Percentiles rank a stretch among this genome's conserved stretches.
These are phyloP conservation scores for Ictidomys tridecemlineatus DNA, from an alignment of 2,113 vertebrate genomes.

Conservation along the genomic window DNA sequence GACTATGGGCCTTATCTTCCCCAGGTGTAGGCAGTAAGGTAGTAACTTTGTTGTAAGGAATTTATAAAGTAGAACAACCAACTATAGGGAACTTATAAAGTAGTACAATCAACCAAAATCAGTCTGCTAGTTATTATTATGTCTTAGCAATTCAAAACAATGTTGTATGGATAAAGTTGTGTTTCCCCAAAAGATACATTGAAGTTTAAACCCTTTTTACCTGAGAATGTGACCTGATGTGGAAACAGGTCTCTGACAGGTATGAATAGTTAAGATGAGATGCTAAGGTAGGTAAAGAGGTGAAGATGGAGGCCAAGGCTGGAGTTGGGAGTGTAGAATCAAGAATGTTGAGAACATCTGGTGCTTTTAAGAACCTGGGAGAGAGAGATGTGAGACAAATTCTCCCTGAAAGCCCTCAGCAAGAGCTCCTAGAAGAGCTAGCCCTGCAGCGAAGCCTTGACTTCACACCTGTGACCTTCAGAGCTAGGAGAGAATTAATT, in stretches of 20 bases:
- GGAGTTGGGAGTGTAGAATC: background rate
- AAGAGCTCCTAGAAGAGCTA: background rate
- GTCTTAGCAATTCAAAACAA: background rate
- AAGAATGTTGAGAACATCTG: accelerated
- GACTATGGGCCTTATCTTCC: background rate
- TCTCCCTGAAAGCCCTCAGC: background rate
- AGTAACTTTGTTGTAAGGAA: background rate
- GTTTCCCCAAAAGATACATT: background rate
- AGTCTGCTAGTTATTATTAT: background rate
- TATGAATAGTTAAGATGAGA: background rate
- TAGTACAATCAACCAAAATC: background rate
- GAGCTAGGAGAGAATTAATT: background rate
- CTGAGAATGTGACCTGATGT: background rate
- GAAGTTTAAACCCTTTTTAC: background rate
- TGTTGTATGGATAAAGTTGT: background rate
- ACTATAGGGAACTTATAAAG: too few relatives aligned
- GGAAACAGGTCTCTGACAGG: background rate
- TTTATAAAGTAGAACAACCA: background rate
- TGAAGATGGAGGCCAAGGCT: background rate
- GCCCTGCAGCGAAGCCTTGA: accelerated
- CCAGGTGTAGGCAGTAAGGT: background rate
- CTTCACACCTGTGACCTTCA: background rate
- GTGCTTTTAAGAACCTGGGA: background rate
- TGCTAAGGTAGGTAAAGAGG: background rate
- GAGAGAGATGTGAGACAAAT: background rate